Percentiles rank a stretch among this genome's conserved stretches.
These are phyloP conservation scores for Sminthurinus aureus DNA, from an alignment of 2,888 invertebrate species.

Conservation along the genomic window DNA sequence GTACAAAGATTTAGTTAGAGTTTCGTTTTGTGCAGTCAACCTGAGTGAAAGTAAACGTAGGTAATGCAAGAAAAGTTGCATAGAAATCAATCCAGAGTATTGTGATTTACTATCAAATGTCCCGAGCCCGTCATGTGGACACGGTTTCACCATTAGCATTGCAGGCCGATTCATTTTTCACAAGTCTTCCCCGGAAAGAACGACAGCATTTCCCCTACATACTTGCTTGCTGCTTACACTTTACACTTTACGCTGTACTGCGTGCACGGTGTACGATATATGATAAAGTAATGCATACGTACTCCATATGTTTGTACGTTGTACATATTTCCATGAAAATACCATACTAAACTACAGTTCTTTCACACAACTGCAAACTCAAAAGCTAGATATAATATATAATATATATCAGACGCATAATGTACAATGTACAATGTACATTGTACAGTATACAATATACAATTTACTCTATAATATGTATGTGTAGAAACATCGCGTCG, in stretches of 20 bases:
- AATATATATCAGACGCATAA: too few relatives aligned
- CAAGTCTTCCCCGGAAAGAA: conserved; percentile 46
- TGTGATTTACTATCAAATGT: conserved; percentile 59
- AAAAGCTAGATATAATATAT: too few relatives aligned
- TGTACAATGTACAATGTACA: too few relatives aligned
- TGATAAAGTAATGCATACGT: too few relatives aligned
- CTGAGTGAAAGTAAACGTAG: conserved; percentile 37
- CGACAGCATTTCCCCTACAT: conserved; percentile 43
- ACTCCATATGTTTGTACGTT: too few relatives aligned
- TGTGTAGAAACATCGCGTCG: too few relatives aligned
- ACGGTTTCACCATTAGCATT: conserved; percentile 60
- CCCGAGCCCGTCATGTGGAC: conserved; percentile 45
- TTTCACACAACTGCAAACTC: too few relatives aligned
- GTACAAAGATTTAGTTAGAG: not conserved
- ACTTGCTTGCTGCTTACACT: not conserved
- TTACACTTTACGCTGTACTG: not conserved
- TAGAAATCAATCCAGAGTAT: conserved; percentile 55
- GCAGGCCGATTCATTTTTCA: conserved; percentile 60
- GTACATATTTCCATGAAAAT: too few relatives aligned
- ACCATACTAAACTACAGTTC: too few relatives aligned
- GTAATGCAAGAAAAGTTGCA: conserved; percentile 50
- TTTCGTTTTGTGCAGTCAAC: conserved; percentile 27
- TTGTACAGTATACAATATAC: too few relatives aligned
- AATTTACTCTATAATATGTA: too few relatives aligned
- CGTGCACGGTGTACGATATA: too few relatives aligned